These are phyloP conservation scores for Chrosomus eos DNA, from an alignment of 2,797 vertebrate species.

Conservation along the genomic window DNA sequence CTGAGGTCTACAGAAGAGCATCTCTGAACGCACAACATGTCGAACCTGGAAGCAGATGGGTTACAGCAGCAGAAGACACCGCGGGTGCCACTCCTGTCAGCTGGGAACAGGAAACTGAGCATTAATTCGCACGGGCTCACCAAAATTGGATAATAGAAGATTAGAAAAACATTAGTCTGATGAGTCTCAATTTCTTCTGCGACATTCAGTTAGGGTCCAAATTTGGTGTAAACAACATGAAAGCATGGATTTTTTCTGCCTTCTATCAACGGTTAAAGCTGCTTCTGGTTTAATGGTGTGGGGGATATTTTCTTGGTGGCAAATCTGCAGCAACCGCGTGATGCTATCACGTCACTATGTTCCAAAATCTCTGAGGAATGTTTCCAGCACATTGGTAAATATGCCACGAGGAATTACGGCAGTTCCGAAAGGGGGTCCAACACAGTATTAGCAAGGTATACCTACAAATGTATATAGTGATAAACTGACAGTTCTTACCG, in stretches of 20 bases:
- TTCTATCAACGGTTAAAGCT: neutral
- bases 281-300: neutral
- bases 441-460: no score
- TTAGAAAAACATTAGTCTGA: neutral
- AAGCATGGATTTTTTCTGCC: neutral
- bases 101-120: neutral
- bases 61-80: neutral
- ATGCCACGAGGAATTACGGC: no score
- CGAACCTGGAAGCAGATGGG: neutral
- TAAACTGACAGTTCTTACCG: neutral
- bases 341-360: no score
- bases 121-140: neutral
- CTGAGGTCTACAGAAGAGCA: neutral
- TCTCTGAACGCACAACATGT: neutral
- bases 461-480: no score
- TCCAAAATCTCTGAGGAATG: no score
- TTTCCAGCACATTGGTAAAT: no score
- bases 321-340: no score
- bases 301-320: no score
- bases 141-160: neutral
- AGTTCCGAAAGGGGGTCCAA: no score
- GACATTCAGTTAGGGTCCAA: neutral
- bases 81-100: neutral
- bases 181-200: neutral
- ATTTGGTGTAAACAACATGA: neutral